A percentile compares a stretch with the other conserved stretches of the same genome.
Evolutionary conservation across 2,113 vertebrate species (phyloP).

Genomic region (Toxotes chatareus): DNA sequence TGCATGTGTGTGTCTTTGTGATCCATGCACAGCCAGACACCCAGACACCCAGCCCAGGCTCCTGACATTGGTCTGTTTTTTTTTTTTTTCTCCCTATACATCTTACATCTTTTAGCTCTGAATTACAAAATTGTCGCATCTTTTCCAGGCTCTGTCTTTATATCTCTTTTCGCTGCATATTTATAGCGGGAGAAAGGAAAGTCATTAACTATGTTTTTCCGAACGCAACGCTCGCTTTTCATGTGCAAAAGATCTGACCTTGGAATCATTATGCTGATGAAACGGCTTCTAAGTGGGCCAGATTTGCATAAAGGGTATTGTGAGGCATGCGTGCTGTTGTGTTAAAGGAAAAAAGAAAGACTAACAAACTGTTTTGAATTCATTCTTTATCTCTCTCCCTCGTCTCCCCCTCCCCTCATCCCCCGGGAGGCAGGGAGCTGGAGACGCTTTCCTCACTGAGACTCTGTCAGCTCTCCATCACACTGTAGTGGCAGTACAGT

Average conservation of each 20-base stretch:
- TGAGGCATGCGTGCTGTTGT: conserved; percentile 34
- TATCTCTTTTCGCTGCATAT: conserved; percentile 51
- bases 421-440: conserved; percentile 46
- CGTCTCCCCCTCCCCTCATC: background rate
- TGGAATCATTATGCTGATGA: conserved; percentile 82
- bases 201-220: conserved; percentile 69
- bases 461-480: conserved; percentile 54
- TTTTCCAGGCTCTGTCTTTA: conserved; percentile 21
- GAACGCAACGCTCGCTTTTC: conserved; percentile 65
- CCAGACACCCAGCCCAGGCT: conserved; percentile 12
- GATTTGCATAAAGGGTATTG: conserved; percentile 80
- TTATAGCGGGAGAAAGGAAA: conserved; percentile 59
- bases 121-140: conserved; percentile 22
- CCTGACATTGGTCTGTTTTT: conserved; percentile 25
- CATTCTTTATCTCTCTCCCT: conserved; percentile 55
- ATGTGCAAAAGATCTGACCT: conserved; percentile 81
- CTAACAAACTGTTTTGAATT: conserved; percentile 78
- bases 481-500: conserved; percentile 3
- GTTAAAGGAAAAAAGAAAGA: conserved; percentile 46
- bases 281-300: conserved; percentile 76
- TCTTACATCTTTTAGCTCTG: background rate
- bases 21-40: background rate
- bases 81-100: background rate
- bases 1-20: conserved; percentile 13
- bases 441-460: conserved; percentile 32